Evolutionary conservation across 2,113 vertebrate genomes (phyloP).

Genomic region (Crotalus helleri): DNA sequence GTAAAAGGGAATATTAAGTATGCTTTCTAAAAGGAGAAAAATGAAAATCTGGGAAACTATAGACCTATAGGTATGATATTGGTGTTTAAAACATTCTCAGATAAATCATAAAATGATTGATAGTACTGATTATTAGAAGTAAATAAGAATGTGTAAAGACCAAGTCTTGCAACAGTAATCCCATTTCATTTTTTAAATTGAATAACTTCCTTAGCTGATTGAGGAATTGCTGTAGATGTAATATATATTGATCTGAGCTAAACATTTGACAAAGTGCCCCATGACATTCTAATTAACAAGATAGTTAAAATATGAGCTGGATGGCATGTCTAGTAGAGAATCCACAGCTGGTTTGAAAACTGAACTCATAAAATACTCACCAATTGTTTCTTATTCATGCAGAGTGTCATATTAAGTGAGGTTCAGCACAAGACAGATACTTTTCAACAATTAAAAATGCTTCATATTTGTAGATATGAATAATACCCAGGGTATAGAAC

Average conservation of each 20-base stretch:
- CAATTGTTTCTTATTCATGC: neutral
- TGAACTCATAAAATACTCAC: neutral
- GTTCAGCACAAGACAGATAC: neutral
- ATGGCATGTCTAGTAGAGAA: neutral
- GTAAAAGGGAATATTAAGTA: neutral
- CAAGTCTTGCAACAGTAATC: neutral
- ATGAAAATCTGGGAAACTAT: neutral
- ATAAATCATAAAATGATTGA: neutral
- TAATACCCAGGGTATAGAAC: neutral
- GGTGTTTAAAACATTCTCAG: neutral
- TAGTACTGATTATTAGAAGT: neutral
- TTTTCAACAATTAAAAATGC: neutral
- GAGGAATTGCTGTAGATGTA: neutral
- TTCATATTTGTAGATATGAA: neutral
- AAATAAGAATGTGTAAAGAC: neutral
- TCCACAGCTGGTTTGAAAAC: neutral
- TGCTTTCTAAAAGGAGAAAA: neutral
- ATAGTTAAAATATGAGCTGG: neutral
- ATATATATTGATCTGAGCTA: neutral
- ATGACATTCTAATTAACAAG: neutral
- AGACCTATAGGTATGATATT: neutral
- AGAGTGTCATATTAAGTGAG: neutral
- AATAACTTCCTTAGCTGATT: neutral
- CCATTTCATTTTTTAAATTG: neutral
- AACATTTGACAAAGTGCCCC: neutral